These are phyloP conservation scores for Sialia sialis DNA, from an alignment of 2,113 vertebrate genomes.

Conservation along the genomic window DNA sequence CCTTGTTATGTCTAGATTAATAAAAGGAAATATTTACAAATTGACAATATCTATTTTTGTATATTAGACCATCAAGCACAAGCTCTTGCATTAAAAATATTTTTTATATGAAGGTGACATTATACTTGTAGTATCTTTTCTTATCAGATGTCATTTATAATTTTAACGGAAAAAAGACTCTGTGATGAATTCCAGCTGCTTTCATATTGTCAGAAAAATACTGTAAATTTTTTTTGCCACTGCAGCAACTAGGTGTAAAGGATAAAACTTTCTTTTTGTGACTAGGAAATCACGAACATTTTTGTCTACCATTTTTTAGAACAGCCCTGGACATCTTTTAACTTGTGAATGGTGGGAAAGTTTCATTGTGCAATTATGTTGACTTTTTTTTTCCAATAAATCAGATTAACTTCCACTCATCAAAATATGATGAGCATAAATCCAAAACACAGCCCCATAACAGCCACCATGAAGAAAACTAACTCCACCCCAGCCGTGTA, in stretches of 20 bases:
- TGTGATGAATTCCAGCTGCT: not conserved
- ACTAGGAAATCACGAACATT: not conserved
- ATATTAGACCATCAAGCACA: not conserved
- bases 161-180: not conserved
- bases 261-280: not conserved
- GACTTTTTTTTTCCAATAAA: not conserved
- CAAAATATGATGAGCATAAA: not conserved
- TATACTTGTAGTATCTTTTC: not conserved
- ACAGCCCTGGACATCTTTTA: not conserved
- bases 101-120: not conserved
- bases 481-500: not conserved
- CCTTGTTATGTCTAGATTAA: not conserved
- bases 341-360: not conserved
- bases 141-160: not conserved
- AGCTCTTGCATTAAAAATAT: not conserved
- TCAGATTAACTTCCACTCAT: not conserved
- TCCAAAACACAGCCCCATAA: not conserved
- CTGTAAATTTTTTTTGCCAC: not conserved
- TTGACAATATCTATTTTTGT: not conserved
- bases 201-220: not conserved
- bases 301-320: not conserved
- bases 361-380: not conserved
- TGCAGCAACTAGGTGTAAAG: not conserved
- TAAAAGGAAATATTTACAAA: not conserved
- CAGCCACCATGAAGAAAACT: not conserved